Evolutionary conservation across 2,888 invertebrate species (phyloP).

Genomic region (Leucozona laternaria): DNA sequence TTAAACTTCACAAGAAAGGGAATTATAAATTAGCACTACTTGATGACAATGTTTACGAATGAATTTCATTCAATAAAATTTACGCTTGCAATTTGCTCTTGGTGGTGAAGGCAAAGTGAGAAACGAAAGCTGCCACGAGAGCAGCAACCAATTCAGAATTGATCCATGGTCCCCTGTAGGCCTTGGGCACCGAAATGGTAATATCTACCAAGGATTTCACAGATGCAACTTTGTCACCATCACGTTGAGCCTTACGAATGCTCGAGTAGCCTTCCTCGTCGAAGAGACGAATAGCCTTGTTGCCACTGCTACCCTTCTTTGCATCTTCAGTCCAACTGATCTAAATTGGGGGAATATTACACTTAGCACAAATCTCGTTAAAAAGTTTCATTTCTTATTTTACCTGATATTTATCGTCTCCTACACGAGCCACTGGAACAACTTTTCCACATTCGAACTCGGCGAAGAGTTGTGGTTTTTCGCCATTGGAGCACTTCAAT

Average conservation of each 20-base stretch:
- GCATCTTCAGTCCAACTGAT: conserved; percentile 97
- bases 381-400: conserved; percentile 76
- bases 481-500: conserved; percentile 90
- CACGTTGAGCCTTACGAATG: conserved; percentile 91
- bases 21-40: conserved; percentile 53
- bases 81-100: conserved; percentile 92
- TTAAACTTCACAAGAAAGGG: conserved; percentile 37
- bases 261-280: conserved; percentile 97
- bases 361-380: background rate
- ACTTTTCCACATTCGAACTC: conserved; percentile 92
- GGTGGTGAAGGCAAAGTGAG: conserved; percentile 93
- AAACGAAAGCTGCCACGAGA: conserved; percentile 89
- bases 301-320: conserved; percentile 91
- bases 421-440: conserved; percentile 92
- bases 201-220: conserved; percentile 89
- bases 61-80: conserved; percentile 82
- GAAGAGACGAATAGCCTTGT: conserved; percentile 91
- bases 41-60: conserved; percentile 77
- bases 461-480: conserved; percentile 92
- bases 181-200: conserved; percentile 89
- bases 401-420: conserved; percentile 93
- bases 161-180: conserved; percentile 96
- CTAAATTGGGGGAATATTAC: conserved; percentile 83
- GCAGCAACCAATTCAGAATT: conserved; percentile 96
- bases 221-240: conserved; percentile 87